Evolutionary conservation across 1,140 invertebrate species (phyloP), one percentile per base, ranked within the genome.

Genomic region (Drosophila kanapiae): DNA sequence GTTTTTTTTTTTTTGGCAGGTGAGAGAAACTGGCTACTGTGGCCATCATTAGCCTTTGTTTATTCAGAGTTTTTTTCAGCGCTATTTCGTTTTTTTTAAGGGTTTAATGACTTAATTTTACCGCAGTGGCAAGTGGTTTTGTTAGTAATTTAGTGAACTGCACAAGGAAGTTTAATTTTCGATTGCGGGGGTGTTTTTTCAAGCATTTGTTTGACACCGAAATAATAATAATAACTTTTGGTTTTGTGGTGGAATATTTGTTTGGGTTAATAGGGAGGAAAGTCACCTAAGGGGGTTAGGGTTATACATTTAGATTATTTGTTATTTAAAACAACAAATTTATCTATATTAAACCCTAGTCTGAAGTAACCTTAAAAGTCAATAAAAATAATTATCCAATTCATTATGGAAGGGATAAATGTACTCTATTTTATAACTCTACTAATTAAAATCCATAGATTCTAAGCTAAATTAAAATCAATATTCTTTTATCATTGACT

Each of bases 1-100:
- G 10, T 61, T 62, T 59, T 43, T 70, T n/a, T 57, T 70, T 58
- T 78, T 78, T 57, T 38, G 62, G 69, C 84, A 90, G 84, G 84
- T 88, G 85, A 60, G 76, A 82, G 78, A 78, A 72, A 62, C 61
- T 57, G 51, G 60, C 67, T 77, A 83, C 68, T 53, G 78, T 78
- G 37, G 43, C 59, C 59, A 82, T 87, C 84, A 87, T 87, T 87
- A 87, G 72, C 59, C 62, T 61, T 59, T 79, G 62, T 60, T 62
- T 67, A 57, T 64, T 76, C 37, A 54, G 54, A 27, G 62, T 60
- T 77, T 62, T 60, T 56, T 49, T 51, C 61, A 60, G 29, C 23
- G 29, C 8, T 56, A 38, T 18, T 61, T 38, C 48, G 31, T 13
- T 27, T 64, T 48, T 74, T 48, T 63, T 31, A 40, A 33, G 37